Base-by-base conservation (phyloP, 2,797 vertebrate genomes). In the Xyrichtys novacula region DNA sequence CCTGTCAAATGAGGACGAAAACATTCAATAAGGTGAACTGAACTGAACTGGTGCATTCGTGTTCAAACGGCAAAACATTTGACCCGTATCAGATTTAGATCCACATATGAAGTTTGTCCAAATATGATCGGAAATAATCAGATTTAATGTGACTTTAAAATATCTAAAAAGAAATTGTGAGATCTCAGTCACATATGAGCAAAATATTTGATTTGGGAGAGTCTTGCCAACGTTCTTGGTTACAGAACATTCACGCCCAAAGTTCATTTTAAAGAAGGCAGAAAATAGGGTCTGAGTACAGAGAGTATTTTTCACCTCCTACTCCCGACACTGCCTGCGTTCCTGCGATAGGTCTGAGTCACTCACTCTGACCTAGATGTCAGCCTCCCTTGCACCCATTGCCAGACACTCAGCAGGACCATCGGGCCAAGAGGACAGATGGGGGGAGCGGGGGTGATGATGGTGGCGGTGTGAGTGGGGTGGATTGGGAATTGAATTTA, bases 361-460 rank as follows among this genome's bases (percentile, higher is more conserved):
- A 90, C 77, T 77, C 78, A 40, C 16, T 17, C 67, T 84, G 87
- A 92, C 89, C 88, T 76, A 84, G 75, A 91, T 89, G 87, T 88
- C 88, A 85, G 65, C 81, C 75, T 54, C 66, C 59, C 46, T 20
- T 39, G 58, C 74, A 46, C 63, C 73, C 71, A 59, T 47, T 10
- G 31, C 58, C 78, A 65, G 50, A 76, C 55, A 79, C 80, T 71
- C 78, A 65, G 75, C 69, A 49, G n/a, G 62, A 77, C 76, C 82
- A 62, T 68, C 38, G 75, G 77, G 80, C 76, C 85, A 61, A 53
- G 61, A 81, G 87, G 74, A 76, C 16, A 17, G 64, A 44, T 56
- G 50, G 23, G 5, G 40, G 26, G 12, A 43, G 73, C 54, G 15
- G 57, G 31, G 54, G 12, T 26, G 34, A 19, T 46, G 15, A 31